Conservation (phyloP, 2,888 invertebrate genomes). For the Eupeodes latifasciatus region DNA sequence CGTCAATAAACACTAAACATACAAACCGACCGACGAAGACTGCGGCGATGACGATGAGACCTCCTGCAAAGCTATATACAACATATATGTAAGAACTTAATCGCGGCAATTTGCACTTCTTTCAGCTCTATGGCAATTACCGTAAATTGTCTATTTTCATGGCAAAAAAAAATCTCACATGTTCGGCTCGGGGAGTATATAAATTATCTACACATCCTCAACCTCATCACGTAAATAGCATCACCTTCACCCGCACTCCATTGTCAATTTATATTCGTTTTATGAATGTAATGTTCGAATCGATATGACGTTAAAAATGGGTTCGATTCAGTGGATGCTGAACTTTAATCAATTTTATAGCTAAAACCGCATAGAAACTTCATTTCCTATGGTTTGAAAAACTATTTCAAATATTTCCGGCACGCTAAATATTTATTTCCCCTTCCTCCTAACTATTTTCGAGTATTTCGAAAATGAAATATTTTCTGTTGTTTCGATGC, state of each 20-base stretch:
- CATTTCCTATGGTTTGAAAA: slow-evolving; percentile 16
- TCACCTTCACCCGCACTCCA: slow-evolving; percentile 15
- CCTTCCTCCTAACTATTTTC: not conserved
- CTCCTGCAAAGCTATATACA: slow-evolving; percentile 3
- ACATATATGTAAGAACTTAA: slow-evolving; percentile 4
- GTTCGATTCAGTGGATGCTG: not conserved
- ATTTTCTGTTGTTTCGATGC: slow-evolving; percentile 18
- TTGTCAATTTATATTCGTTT: not conserved
- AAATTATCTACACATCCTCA: slow-evolving; percentile 31
- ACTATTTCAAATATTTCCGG: slow-evolving; percentile 1
- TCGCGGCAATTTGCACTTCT: slow-evolving; percentile 53
- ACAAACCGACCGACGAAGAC: no score
- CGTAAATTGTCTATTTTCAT: slow-evolving; percentile 40
- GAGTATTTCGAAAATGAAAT: slow-evolving; percentile 19
- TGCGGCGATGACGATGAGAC: not conserved
- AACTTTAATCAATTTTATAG: slow-evolving; percentile 30
- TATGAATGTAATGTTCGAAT: not conserved
- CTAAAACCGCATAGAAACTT: not conserved
- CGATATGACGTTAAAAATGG: not conserved
- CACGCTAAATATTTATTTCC: slow-evolving; percentile 23
- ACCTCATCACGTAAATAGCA: slow-evolving; percentile 6
- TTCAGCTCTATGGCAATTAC: slow-evolving; percentile 29
- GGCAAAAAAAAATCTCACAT: no score
- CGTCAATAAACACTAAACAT: no score
- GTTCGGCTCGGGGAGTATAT: not conserved